Evolutionary conservation across 1,140 invertebrate genomes (phyloP), one percentile per base, ranked within the genome.

Genomic region (Papilio helenus): DNA sequence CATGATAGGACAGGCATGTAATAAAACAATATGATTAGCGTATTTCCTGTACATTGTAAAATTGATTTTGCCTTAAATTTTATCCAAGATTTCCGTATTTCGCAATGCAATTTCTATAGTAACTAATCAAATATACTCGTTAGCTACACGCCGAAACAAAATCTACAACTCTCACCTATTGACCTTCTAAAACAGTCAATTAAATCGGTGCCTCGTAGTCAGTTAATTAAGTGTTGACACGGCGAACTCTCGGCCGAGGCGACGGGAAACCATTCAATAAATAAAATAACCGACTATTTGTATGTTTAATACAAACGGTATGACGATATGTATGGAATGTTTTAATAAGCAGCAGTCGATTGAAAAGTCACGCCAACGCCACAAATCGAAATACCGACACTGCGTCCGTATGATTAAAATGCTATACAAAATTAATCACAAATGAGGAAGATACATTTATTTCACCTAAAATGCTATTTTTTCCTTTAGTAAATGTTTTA

Each of bases 331-430:
- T 44, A 8, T 23, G 72, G 72, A 74, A 74, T 74, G 72, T 49
- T 74, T 74, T 74, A 74, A 74, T 74, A 74, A 74, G 72, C 42
- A 1, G 10, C 39, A n/a, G 72, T n/a, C 72, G 44, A 74, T 49
- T 74, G 44, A 74, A 44, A 44, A 46, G 44, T 74, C 72, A 74
- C 72, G 72, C 72, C 20, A 49, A 49, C 72, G n/a, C n/a, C 72
- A 49, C 12, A 44, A 74, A 29, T 68, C 61, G 26, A 68, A 68
- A 34, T 68, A 61, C 58, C 58, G 20, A 61, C 20, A 61, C 58
- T 61, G 58, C 58, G 26, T 61, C 23, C n/a, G n/a, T 61, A 10
- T 3, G 23, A 61, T 61, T 12, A 61, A 61, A 61, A 26, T 61
- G 10, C 58, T 58, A 8, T 26, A 61, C 10, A 20, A 61, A 26